A percentile compares a stretch with the other conserved stretches of the same genome.
Conservation (phyloP, 2,797 vertebrate species). For the Sandelia bainsii region DNA sequence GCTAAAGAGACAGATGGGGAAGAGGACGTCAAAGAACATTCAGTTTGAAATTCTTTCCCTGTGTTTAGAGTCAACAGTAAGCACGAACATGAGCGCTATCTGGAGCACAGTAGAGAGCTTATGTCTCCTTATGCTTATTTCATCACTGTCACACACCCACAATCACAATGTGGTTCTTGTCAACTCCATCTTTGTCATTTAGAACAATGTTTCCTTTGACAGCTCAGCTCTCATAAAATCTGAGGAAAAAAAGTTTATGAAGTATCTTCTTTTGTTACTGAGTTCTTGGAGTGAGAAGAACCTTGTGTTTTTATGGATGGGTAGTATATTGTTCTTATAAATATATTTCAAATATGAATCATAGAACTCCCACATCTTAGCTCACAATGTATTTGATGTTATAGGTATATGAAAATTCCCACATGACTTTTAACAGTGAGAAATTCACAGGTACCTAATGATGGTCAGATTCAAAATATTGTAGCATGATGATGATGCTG, state of each 20-base stretch:
- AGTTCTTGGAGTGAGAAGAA: conserved; percentile 28
- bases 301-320: conserved; percentile 5
- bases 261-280: conserved; percentile 40
- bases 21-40: conserved; percentile 16
- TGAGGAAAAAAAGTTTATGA: conserved; percentile 15
- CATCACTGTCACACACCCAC: conserved; percentile 57
- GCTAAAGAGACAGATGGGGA: conserved; percentile 40
- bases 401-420: neutral
- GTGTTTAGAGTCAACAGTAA: conserved; percentile 28
- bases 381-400: conserved; percentile 17
- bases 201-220: conserved; percentile 62
- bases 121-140: conserved; percentile 51
- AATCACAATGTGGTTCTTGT: conserved; percentile 42
- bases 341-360: conserved; percentile 39
- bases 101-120: conserved; percentile 16
- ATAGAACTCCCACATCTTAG: conserved; percentile 39
- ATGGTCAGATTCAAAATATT: conserved; percentile 9
- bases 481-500: neutral
- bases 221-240: conserved; percentile 49
- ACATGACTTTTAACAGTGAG: neutral
- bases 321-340: conserved; percentile 23
- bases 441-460: neutral
- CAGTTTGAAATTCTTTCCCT: conserved; percentile 23
- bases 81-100: conserved; percentile 28
- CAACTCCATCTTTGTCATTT: conserved; percentile 57